Percentiles rank a stretch among this genome's conserved stretches.
Evolutionary conservation across 2,888 invertebrate species (phyloP).

Genomic region (Nephrotoma guestfalica): DNA sequence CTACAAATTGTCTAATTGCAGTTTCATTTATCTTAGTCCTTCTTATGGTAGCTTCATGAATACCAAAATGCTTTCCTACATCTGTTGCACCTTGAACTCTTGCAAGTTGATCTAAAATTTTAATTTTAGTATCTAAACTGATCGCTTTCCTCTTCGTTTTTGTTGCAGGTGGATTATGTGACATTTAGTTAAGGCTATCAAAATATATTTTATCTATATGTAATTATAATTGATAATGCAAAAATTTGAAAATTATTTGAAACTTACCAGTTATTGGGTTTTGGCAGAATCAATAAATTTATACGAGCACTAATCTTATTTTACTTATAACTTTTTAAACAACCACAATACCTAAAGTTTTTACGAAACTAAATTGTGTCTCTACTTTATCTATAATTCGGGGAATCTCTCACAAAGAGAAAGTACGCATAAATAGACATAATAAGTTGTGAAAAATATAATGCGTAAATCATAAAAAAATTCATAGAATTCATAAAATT

Average conservation of each 20-base stretch:
- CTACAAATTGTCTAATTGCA: slow-evolving; percentile 9
- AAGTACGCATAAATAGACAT: too few species aligned
- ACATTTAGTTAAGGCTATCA: not conserved
- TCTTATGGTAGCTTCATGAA: slow-evolving; percentile 11
- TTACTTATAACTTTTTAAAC: too few species aligned
- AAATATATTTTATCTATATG: not conserved
- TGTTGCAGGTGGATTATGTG: not conserved
- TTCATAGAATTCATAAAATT: not conserved
- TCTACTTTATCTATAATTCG: too few species aligned
- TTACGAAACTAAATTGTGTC: not conserved
- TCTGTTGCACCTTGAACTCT: slow-evolving; percentile 10
- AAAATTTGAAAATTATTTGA: not conserved
- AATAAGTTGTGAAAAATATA: too few species aligned
- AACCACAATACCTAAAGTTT: not conserved
- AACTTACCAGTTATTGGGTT: not conserved
- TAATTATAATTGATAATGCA: not conserved
- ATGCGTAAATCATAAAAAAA: too few species aligned
- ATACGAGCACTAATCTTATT: not conserved
- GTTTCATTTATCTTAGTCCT: slow-evolving; percentile 11
- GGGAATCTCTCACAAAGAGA: too few species aligned
- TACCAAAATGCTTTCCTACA: slow-evolving; percentile 10
- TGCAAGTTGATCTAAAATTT: slow-evolving; percentile 11
- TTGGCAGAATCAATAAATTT: not conserved
- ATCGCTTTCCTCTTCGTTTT: not conserved
- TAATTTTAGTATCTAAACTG: slow-evolving; percentile 1